These are phyloP conservation scores for Vanacampus margaritifer DNA, from an alignment of 2,113 vertebrate genomes.

Conservation along the genomic window DNA sequence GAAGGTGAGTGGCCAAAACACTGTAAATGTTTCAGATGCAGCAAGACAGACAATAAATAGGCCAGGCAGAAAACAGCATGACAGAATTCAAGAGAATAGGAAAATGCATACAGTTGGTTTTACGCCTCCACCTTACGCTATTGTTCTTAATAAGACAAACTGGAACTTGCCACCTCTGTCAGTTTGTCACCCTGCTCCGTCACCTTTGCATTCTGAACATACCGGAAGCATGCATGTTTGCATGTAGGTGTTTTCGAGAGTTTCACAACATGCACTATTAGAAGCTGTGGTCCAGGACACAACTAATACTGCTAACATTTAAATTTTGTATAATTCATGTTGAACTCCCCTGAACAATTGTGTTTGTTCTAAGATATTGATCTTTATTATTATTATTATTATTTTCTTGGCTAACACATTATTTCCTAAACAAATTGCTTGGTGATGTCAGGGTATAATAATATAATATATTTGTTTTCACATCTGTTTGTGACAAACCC, in stretches of 20 bases:
- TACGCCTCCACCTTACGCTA: not conserved
- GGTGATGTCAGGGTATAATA: not conserved
- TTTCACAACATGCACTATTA: conserved; percentile 50
- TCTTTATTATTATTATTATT: too few relatives aligned
- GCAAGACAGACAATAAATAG: not conserved
- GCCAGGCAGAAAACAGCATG: too few relatives aligned
- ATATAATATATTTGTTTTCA: not conserved
- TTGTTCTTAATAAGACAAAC: not conserved
- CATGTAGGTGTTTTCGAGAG: conserved; percentile 10
- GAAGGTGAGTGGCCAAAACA: not conserved
- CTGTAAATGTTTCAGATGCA: not conserved
- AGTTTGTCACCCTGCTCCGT: too few relatives aligned
- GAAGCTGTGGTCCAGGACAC: not conserved
- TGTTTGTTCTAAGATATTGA: too few relatives aligned
- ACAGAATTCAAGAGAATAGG: not conserved
- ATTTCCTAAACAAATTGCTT: not conserved
- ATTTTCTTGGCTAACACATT: too few relatives aligned
- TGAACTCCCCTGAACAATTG: too few relatives aligned
- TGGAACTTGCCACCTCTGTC: too few relatives aligned
- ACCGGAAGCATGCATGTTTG: too few relatives aligned
- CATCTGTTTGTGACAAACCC: conserved; percentile 5
- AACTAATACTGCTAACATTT: too few relatives aligned
- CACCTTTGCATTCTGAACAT: too few relatives aligned
- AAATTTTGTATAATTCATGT: too few relatives aligned
- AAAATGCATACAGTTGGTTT: not conserved